A percentile compares a stretch with the other conserved stretches of the same genome.
phyloP scores from a whole-genome alignment of 2,797 vertebrate species.

The Phrynocephalus guinanensis region DNA sequence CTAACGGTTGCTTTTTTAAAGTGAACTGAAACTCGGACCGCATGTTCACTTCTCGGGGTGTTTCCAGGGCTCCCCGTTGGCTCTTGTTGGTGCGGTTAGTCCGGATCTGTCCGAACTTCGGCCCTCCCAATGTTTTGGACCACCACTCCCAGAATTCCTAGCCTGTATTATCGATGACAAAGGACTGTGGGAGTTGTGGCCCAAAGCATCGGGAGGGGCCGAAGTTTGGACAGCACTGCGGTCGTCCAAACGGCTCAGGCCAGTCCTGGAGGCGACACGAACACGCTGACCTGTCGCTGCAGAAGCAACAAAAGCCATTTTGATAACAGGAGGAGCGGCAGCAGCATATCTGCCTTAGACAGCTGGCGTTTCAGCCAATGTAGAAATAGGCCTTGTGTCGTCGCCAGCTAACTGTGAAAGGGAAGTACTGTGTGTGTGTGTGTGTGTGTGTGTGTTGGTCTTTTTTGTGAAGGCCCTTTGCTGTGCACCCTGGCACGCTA shows the following conservation, averaged over 20 bases:
- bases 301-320: not conserved
- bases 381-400: not conserved
- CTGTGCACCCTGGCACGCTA: no score
- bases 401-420: no score
- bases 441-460: not conserved
- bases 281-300: not conserved
- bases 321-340: not conserved
- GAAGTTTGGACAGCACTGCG: no score
- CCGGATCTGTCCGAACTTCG: no score
- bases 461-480: no score
- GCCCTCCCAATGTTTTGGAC: no score
- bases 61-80: fast-evolving
- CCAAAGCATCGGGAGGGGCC: no score
- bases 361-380: not conserved
- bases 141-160: no score
- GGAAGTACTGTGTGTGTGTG: not conserved
- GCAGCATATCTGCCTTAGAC: not conserved
- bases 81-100: not conserved
- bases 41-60: not conserved
- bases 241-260: not conserved
- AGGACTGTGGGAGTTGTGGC: no score
- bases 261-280: not conserved
- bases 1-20: not conserved
- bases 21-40: not conserved
- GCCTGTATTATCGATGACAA: no score